phyloP scores from a whole-genome alignment of 2,797 vertebrate genomes.

The Neopelma chrysocephalum region DNA sequence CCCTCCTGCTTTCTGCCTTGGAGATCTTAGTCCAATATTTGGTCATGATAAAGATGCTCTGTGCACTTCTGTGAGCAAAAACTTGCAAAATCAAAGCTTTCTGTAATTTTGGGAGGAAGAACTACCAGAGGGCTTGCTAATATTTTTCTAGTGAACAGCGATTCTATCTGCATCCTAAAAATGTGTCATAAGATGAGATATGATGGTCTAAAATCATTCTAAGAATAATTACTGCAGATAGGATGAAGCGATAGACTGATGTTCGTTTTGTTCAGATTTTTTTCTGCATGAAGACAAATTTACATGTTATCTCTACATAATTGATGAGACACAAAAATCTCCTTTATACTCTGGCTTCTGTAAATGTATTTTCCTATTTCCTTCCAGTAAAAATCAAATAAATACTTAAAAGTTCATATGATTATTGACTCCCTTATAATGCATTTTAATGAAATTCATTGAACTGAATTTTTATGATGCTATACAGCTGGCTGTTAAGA shows the following conservation, averaged over 20 bases:
- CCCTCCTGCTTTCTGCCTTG: neutral
- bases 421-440: neutral
- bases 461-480: neutral
- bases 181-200: neutral
- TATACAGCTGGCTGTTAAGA: constrained; percentile 7
- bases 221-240: neutral
- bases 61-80: neutral
- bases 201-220: neutral
- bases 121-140: neutral
- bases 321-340: neutral
- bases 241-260: neutral
- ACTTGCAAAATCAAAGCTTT: neutral
- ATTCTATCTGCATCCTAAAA: neutral
- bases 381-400: constrained; percentile 16
- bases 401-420: neutral
- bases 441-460: constrained; percentile 17
- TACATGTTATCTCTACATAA: neutral
- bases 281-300: neutral
- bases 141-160: neutral
- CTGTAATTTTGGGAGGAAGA: neutral
- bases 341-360: neutral
- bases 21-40: neutral
- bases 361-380: neutral
- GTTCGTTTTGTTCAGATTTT: neutral
- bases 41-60: neutral